These are phyloP conservation scores for Melitaea athalia DNA, from an alignment of 2,888 invertebrate genomes.

Conservation along the genomic window DNA sequence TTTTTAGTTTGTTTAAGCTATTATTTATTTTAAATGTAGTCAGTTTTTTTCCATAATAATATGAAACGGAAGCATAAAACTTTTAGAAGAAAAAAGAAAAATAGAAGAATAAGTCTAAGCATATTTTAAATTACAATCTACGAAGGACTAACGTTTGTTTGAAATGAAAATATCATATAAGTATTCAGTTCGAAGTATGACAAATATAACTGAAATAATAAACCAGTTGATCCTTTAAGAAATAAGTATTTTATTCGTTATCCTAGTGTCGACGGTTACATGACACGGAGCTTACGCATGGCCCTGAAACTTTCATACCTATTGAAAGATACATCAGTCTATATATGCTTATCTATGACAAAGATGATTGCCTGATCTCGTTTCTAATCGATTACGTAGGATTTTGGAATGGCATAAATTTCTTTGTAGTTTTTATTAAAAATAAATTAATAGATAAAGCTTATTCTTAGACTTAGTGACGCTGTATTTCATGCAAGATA, in stretches of 20 bases:
- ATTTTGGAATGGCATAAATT: too few species aligned
- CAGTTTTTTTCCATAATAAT: too few species aligned
- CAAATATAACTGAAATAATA: conserved; percentile 35
- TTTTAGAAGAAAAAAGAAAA: too few species aligned
- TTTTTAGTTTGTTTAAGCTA: too few species aligned
- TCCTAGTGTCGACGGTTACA: conserved; percentile 36
- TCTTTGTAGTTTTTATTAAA: too few species aligned
- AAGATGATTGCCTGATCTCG: not conserved
- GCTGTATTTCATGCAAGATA: too few species aligned
- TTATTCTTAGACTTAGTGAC: too few species aligned
- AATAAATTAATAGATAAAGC: too few species aligned
- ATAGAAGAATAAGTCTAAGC: too few species aligned
- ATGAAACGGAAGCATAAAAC: too few species aligned
- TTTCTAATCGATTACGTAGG: not conserved
- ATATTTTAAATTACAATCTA: too few species aligned
- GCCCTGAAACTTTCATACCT: conserved; percentile 15
- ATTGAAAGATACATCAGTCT: not conserved
- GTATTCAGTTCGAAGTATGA: conserved; percentile 10
- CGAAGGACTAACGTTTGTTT: not conserved
- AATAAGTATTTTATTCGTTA: conserved; percentile 40
- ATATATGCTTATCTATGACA: not conserved
- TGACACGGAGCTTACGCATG: conserved; percentile 29
- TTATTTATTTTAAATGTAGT: too few species aligned
- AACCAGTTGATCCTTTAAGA: conserved; percentile 40
- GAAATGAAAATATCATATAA: conserved; percentile 6